Evolutionary conservation across 2,797 vertebrate genomes (phyloP), one percentile per base, ranked within the genome.

Genomic region (Nyctalus aviator): DNA sequence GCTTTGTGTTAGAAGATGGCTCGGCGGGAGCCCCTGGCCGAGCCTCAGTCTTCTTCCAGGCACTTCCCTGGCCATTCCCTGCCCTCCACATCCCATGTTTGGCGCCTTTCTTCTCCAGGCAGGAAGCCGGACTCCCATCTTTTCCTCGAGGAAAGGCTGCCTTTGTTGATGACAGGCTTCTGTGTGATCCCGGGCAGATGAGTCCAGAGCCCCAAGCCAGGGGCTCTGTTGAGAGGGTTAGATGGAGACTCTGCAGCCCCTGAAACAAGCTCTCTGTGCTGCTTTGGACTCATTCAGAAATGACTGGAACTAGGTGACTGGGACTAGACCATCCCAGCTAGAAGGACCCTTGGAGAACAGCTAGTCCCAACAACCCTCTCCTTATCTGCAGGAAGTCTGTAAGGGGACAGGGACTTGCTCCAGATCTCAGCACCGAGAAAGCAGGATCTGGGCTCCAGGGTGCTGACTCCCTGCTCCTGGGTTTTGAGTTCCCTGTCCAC

Each of bases 81-180:
- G 37, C n/a, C 66, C 62, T 95, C 35, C n/a, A 1, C 23, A 27
- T 86, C 57, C 23, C 64, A 20, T 55, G 9, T 89, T 87, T 78
- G 64, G 55, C 2, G 9, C 18, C 12, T 92, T 72, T 37, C n/a
- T 66, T 78, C 44, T 23, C 53, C 81, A 82, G 55, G 46, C 32
- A 68, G 77, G 76, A 94, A 93, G 62, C 50, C 25, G 46, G 50
- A 72, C 4, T 82, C 15, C 55, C 53, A 44, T 91, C 48, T 89
- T 93, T 92, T 85, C 73, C 72, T 91, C 9, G 8, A 88, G 59
- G 64, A 93, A 93, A 82, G 53, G 15, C 68, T 86, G 73, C 55
- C 46, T 75, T 73, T 71, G 14, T 64, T 86, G 76, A 20, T 73
- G 53, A 72, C 6, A 17, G 53, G 87, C 35, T 90, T 82, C 55